Evolutionary conservation across 2,113 vertebrate genomes (phyloP).

Genomic region (Myotis brandtii): DNA sequence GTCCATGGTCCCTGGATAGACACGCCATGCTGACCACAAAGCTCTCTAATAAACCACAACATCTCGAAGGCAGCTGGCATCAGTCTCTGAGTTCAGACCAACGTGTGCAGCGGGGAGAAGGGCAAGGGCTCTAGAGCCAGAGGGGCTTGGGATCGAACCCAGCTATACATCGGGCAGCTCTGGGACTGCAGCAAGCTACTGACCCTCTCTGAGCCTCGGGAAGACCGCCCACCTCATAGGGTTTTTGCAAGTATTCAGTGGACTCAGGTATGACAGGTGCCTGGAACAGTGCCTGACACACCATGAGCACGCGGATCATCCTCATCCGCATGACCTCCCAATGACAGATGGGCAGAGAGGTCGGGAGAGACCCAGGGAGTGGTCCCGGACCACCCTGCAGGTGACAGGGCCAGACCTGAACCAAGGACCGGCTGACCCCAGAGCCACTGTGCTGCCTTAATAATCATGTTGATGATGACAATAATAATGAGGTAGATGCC

Average conservation of each 20-base stretch:
- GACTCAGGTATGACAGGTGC: not conserved
- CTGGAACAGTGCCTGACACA: not conserved
- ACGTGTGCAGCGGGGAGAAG: rapidly evolving
- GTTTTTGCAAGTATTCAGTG: not conserved
- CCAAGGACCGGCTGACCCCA: not conserved
- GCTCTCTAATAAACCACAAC: not conserved
- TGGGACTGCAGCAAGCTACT: not conserved
- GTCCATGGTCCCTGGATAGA: not conserved
- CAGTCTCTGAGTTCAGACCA: not conserved
- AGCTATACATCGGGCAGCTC: not conserved
- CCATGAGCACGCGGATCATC: not conserved
- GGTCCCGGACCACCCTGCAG: not conserved
- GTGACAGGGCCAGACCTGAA: not conserved
- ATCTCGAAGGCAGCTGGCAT: not conserved
- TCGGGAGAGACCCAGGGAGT: not conserved
- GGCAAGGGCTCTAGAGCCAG: not conserved
- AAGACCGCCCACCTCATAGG: not conserved
- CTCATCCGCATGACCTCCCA: not conserved
- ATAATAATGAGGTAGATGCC: not conserved
- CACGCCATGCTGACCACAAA: not conserved
- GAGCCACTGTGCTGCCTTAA: not conserved
- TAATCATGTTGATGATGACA: not conserved
- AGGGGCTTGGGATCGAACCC: not conserved
- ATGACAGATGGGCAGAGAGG: not conserved
- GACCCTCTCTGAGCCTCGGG: not conserved